Evolutionary conservation across 1,140 invertebrate genomes (phyloP), one percentile per base, ranked within the genome.

Genomic region (Grapholita molesta): DNA sequence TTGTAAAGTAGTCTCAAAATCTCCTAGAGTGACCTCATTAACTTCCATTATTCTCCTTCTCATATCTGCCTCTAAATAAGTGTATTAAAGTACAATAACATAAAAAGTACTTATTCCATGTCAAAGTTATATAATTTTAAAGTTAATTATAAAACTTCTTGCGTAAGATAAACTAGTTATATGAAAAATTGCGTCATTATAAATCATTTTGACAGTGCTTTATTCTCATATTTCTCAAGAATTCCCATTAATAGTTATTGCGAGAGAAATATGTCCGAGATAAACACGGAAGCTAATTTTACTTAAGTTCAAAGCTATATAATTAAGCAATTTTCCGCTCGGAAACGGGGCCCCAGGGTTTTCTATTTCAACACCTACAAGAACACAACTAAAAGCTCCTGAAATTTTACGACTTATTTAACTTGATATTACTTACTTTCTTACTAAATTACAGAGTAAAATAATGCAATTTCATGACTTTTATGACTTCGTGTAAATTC

Each of bases 301-400:
- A 11, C 53, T 25, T 25, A 57, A 57, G 23, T 57, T 57, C 24
- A 57, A 57, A 24, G 55, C 55, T 61, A 61, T 61, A 61, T 61
- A 61, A 61, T 61, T 61, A 61, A 28, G 53, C 23, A 61, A 25
- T 61, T 61, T 32, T 61, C 55, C 55, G 55, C 25, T 61, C 55
- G 24, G n/a, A 61, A 61, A 61, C 55, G 55, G 55, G 12, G 25
- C 55, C 55, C 55, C 55, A 30, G 55, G 28, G 55, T 61, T 15
- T 61, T 61, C 24, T 21, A 61, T 61, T 55, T 28, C 55, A 61
- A 61, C 55, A 61, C 55, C 55, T 61, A 61, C 28, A 61, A 61
- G 55, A 32, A 28, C 55, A 61, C 55, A 6, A 61, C 28, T 61
- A 28, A 61, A 61, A 61, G 24, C 55, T 61, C 30, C 55, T 28